Evolutionary conservation across 2,113 vertebrate genomes (phyloP).

Genomic region (Xyrauchen texanus): DNA sequence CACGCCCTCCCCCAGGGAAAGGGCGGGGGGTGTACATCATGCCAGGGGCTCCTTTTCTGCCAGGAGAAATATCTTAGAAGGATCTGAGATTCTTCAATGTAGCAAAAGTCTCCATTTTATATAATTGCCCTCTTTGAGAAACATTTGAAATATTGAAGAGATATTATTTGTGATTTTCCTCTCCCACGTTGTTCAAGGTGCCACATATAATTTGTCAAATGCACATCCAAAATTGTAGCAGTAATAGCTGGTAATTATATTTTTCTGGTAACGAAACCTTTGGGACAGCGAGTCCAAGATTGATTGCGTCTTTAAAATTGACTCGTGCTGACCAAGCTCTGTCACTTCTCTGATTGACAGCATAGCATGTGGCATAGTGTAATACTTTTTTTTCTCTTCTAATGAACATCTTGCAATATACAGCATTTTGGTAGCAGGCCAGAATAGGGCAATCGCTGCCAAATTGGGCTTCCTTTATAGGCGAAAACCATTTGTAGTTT

Average conservation of each 20-base stretch:
- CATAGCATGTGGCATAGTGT: slow-evolving; percentile 2
- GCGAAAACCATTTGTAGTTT: neutral
- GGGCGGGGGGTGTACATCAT: too few species aligned
- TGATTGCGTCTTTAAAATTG: slow-evolving; percentile 15
- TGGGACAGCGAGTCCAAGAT: neutral
- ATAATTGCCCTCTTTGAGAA: too few species aligned
- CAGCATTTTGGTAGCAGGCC: slow-evolving; percentile 1
- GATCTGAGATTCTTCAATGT: too few species aligned
- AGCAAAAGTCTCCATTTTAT: too few species aligned
- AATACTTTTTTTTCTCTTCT: slow-evolving; percentile 12
- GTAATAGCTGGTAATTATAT: slow-evolving; percentile 4
- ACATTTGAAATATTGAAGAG: too few species aligned
- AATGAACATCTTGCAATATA: slow-evolving; percentile 34
- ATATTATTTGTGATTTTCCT: too few species aligned
- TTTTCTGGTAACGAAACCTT: slow-evolving; percentile 17
- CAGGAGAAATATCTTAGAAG: too few species aligned
- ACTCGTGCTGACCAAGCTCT: slow-evolving; percentile 14
- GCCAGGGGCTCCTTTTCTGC: too few species aligned
- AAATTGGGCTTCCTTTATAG: neutral
- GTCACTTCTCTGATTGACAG: slow-evolving; percentile 20
- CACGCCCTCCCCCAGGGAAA: too few species aligned
- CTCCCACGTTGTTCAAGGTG: neutral
- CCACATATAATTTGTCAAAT: neutral
- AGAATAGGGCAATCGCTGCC: neutral
- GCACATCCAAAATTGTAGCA: neutral